Evolutionary conservation across 2,888 invertebrate genomes (phyloP), one percentile per base, ranked within the genome.

Genomic region (Perdita meconis): DNA sequence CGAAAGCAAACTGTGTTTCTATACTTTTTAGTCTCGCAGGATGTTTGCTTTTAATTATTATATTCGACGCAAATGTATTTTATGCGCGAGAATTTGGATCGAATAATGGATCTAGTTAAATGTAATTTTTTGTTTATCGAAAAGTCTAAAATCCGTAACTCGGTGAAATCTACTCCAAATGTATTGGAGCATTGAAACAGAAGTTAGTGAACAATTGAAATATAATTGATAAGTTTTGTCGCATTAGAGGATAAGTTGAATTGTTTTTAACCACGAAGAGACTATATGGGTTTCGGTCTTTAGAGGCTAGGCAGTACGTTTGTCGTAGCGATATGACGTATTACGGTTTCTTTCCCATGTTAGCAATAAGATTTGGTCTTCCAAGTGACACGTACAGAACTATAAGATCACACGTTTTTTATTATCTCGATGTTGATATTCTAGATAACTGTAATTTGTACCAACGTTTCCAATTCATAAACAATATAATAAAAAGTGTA

Each of bases 401-500:
- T 51, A 47, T 34, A 65, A 44, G 55, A 26, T 42, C 36, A 40
- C 42, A 36, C 30, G 36, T 69, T 75, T 65, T 77, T 51, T 47
- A 77, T 63, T 56, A 44, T 78, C 55, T 70, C 50, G 38, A 70
- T 63, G 64, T 67, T 61, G 60, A 72, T 70, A 72, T 80, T 78
- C 69, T 42, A 47, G 36, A 74, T 81, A 72, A 76, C 78, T 84
- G 73, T 76, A 75, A 79, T 73, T 73, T 72, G 68, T 61, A 60
- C 56, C 57, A 66, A 74, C 70, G 8, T 80, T 84, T 69, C 57
- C 64, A 76, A 77, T 60, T 63, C 61, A 55, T 60, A 83, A 85
- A 79, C 57, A 79, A 66, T 78, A 81, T 82, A 77, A 82, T 69
- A 78, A 86, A 86, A 87, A n/a, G 80, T 89, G 89, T 90, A 88